Base-by-base conservation (phyloP, 2,113 vertebrate genomes). In the Thamnaconus septentrionalis region DNA sequence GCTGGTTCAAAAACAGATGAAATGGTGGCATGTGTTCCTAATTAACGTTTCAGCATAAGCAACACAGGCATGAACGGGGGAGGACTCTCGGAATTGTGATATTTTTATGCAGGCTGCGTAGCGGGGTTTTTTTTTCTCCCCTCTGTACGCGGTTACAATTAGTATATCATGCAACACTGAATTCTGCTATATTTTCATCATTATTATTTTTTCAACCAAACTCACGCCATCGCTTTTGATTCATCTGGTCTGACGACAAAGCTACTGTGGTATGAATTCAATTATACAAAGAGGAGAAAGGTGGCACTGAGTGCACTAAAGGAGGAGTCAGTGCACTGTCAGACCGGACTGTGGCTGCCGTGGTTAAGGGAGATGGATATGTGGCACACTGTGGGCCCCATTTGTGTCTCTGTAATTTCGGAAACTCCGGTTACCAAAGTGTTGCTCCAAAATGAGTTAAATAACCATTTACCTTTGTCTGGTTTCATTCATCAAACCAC, bases 401-500 rank as follows among this genome's bases (percentile, higher is more conserved):
- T 81, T 87, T 84, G 81, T 85, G 81, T 70, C 75, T 78, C 78
- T 87, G 82, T 90, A 90, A 79, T 77, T 82, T 90, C 91, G 73
- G 56, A 91, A 91, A 86, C 91, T 94, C 74, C 76, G 83, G 85
- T 91, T 93, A 90, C 90, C 91, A 88, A 89, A 87, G 90, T 88
- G 92, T 93, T 92, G 92, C 91, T 93, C 82, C 89, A 89, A 94
- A 95, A 94, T 93, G 92, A 94, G 93, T 95, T 96, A 94, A 96
- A 95, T 93, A 94, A 91, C 93, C 93, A 95, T 96, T 96, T 96
- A 94, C 94, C 91, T 94, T 94, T 95, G 95, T 94, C 93, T 90
- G 90, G 88, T 94, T 92, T 94, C 93, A 96, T 97, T 95, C 93
- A 96, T 96, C 95, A 95, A 93, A 92, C 90, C 93, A 88, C 94